Percentiles rank a stretch among this genome's conserved stretches.
Evolutionary conservation across 2,888 invertebrate genomes (phyloP).

Genomic region (Stramonita haemastoma): DNA sequence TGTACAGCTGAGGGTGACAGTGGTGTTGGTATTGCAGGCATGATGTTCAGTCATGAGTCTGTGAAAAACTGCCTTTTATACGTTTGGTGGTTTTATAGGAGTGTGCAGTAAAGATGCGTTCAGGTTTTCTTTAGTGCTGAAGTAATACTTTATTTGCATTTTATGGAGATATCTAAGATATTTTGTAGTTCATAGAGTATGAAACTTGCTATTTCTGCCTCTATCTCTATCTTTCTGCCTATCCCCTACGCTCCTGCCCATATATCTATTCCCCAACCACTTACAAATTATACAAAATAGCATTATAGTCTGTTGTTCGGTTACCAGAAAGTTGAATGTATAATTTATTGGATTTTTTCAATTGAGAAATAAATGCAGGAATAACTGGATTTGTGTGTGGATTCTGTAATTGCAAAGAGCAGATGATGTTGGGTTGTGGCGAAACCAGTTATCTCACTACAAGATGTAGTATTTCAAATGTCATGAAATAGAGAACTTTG

Average conservation of each 20-base stretch:
- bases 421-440: too few species aligned
- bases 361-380: not conserved
- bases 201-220: not conserved
- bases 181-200: not conserved
- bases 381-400: too few species aligned
- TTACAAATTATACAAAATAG: not conserved
- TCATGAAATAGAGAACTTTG: too few species aligned
- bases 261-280: not conserved
- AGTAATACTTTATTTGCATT: not conserved
- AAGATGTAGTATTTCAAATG: too few species aligned
- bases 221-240: too few species aligned
- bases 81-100: too few species aligned
- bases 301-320: not conserved
- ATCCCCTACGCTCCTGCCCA: not conserved
- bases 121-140: not conserved
- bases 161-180: too few species aligned
- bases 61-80: constrained; percentile 6
- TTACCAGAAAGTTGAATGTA: not conserved
- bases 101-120: not conserved
- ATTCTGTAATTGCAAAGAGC: too few species aligned
- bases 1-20: not conserved
- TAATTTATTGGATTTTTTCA: constrained; percentile 22
- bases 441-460: too few species aligned
- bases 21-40: not conserved
- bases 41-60: not conserved